Evolutionary conservation across 2,888 invertebrate species (phyloP).

Genomic region (Cyaniris semiargus): DNA sequence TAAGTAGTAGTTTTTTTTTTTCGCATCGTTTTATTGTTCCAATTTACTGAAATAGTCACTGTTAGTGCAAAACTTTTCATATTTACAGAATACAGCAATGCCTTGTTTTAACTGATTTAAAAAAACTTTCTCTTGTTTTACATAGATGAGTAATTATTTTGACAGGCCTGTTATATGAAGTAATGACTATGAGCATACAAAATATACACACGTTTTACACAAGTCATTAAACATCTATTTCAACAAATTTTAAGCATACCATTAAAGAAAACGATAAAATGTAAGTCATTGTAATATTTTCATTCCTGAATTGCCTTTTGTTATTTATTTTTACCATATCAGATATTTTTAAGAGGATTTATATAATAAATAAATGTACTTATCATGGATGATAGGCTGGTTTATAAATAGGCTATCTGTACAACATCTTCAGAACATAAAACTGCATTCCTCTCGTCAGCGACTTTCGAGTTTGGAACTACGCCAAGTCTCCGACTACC

Average conservation of each 20-base stretch:
- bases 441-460: slow-evolving; percentile 5
- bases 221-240: not conserved
- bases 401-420: not conserved
- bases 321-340: not conserved
- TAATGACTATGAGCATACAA: not conserved
- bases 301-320: no score
- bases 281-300: no score
- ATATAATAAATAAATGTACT: no score
- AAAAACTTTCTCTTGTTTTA: not conserved
- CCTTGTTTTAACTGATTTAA: no score
- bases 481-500: not conserved
- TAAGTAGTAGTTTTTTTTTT: not conserved
- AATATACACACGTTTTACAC: not conserved
- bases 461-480: slow-evolving; percentile 2
- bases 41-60: no score
- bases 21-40: not conserved
- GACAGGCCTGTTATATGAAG: not conserved
- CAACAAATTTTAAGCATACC: no score
- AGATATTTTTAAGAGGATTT: not conserved
- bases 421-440: not conserved
- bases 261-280: no score
- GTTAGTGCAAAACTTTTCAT: no score
- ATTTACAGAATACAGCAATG: no score
- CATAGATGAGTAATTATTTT: not conserved
- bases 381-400: not conserved